Evolutionary conservation across 1,140 invertebrate species (phyloP), one percentile per base, ranked within the genome.

Genomic region (Lasaia peninsularis): DNA sequence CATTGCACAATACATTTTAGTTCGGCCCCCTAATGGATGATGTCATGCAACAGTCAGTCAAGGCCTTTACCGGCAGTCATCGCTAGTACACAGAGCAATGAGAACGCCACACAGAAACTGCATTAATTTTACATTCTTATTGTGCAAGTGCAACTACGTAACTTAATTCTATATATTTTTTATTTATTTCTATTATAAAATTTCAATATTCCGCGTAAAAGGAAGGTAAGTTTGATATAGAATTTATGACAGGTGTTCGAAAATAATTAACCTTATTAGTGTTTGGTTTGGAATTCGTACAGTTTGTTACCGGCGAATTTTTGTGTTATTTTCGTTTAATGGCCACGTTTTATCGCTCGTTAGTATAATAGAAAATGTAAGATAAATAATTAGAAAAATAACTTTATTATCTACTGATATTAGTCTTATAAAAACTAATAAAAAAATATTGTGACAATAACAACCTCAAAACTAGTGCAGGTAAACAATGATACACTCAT

Each of bases 131-230:
- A 69, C 65, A 67, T 52, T 79, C 61, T 67, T 57, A 71, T 68
- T 71, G 65, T 69, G 60, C 74, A 79, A 83, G 75, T 85, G 81
- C 64, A 77, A 73, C 62, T 71, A 73, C 78, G 74, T 80, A 64
- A 75, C 72, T 18, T 83, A 78, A 34, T 63, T n/a, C n/a, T n/a
- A n/a, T 48, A 58, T 12, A 62, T 44, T 58, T 40, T 60, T 64
- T 62, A 58, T 57, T 53, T 62, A 52, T 54, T 62, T 58, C 65
- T 62, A 67, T 67, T 60, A 53, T 65, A 58, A 59, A 37, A 44
- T 60, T 56, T 67, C 73, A 77, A 62, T 69, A 87, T 87, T 86
- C 82, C 84, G 61, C 80, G 84, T 8, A 87, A 84, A 71, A 78
- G 81, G 79, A 87, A 86, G 84, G 84, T 86, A 60, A 86, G 82